phyloP scores from a whole-genome alignment of 2,888 invertebrate genomes.

The Girardia tigrina region DNA sequence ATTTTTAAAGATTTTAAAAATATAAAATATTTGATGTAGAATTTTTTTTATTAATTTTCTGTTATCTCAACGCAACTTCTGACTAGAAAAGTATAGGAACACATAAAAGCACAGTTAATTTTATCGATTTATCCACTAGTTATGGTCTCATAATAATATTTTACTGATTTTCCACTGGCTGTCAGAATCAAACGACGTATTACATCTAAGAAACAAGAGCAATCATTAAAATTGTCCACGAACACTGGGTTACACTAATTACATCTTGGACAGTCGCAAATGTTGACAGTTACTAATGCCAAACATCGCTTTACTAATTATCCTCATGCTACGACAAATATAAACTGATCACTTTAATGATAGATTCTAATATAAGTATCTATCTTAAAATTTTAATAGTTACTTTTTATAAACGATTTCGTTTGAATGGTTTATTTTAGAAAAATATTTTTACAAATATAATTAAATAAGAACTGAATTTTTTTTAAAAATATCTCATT shows the following conservation, averaged over 20 bases:
- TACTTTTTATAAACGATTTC: too few relatives aligned
- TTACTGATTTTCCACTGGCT: background rate
- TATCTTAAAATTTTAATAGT: too few relatives aligned
- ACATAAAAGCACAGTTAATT: background rate
- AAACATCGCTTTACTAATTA: background rate
- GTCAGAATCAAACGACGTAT: background rate
- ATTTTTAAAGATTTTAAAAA: too few relatives aligned
- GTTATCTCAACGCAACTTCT: too few relatives aligned
- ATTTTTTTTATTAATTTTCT: too few relatives aligned
- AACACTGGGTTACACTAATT: background rate
- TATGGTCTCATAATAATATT: background rate
- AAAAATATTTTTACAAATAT: too few relatives aligned
- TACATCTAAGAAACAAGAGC: background rate
- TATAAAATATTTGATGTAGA: too few relatives aligned
- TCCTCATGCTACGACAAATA: background rate
- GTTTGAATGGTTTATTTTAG: too few relatives aligned
- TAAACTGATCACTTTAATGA: background rate
- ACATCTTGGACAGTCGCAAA: background rate
- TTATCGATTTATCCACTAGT: background rate
- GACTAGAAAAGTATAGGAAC: too few relatives aligned
- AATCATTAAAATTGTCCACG: background rate
- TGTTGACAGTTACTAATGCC: background rate
- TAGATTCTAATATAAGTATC: too few relatives aligned
- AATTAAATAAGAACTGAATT: too few relatives aligned
- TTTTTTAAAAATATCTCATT: too few relatives aligned